These are phyloP conservation scores for Poeciliopsis paucimaculata DNA, from an alignment of 2,797 vertebrate genomes.

Conservation along the genomic window DNA sequence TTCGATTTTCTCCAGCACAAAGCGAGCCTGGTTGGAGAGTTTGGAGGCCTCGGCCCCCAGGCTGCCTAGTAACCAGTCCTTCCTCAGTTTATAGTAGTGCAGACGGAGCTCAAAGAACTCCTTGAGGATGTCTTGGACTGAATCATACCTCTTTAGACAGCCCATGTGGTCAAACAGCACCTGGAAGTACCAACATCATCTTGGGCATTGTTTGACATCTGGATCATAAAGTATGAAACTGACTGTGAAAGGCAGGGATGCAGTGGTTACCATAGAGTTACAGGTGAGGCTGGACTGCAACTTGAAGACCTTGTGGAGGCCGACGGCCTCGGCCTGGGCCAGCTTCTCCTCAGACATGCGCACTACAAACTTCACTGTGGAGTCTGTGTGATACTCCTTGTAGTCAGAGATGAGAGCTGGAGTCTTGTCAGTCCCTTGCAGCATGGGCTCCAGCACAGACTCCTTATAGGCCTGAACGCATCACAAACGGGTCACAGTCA, in stretches of 20 bases:
- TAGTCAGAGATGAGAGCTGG: constrained; percentile 96
- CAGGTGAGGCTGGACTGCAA: constrained; percentile 97
- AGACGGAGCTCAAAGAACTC: constrained; percentile 98
- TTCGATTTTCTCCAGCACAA: constrained; percentile 98
- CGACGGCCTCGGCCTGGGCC: constrained; percentile 93
- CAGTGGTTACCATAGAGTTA: constrained; percentile 92
- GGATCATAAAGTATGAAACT: not conserved
- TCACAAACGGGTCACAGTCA: not conserved
- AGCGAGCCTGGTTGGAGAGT: constrained; percentile 97
- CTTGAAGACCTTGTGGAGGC: constrained; percentile 98
- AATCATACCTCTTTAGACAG: constrained; percentile 97
- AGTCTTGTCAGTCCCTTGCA: constrained; percentile 96
- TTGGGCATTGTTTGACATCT: not conserved
- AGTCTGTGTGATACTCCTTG: constrained; percentile 98
- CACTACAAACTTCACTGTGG: constrained; percentile 97
- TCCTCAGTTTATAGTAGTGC: constrained; percentile 94
- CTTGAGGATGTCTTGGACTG: constrained; percentile 94
- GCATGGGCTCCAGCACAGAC: constrained; percentile 96
- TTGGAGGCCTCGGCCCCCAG: constrained; percentile 92
- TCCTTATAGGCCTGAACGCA: constrained; percentile 92
- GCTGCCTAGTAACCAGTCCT: constrained; percentile 95
- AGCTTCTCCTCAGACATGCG: constrained; percentile 98
- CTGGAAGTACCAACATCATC: constrained; percentile 60
- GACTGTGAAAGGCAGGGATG: not conserved
- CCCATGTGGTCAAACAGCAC: constrained; percentile 99